Evolutionary conservation across 2,888 invertebrate genomes (phyloP).

Genomic region (Lordiphosa andalusiaca): DNA sequence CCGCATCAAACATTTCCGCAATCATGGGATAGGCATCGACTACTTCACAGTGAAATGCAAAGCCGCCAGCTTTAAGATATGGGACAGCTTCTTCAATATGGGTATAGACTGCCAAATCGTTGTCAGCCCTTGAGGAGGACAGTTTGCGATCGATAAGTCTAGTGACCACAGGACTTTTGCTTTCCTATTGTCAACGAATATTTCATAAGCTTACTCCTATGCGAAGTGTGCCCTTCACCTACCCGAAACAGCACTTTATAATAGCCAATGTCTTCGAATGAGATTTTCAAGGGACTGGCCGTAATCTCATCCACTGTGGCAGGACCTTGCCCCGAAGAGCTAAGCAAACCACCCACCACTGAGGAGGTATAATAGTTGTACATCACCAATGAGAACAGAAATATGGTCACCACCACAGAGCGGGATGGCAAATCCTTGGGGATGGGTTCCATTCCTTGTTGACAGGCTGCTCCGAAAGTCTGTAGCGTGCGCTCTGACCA

Average conservation of each 20-base stretch:
- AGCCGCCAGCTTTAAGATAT: conserved; percentile 79
- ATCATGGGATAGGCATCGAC: conserved; percentile 80
- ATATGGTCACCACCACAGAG: conserved; percentile 65
- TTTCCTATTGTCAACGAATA: conserved; percentile 55
- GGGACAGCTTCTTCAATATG: conserved; percentile 78
- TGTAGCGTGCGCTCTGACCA: conserved; percentile 53
- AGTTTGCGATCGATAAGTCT: conserved; percentile 69
- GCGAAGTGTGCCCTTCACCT: conserved; percentile 22
- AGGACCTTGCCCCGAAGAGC: conserved; percentile 75
- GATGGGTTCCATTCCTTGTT: conserved; percentile 76
- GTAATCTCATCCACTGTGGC: conserved; percentile 71
- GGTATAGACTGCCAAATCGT: conserved; percentile 67
- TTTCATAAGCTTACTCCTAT: background rate
- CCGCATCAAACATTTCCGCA: conserved; percentile 79
- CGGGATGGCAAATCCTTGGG: conserved; percentile 65
- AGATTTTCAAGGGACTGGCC: conserved; percentile 71
- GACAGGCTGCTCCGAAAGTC: conserved; percentile 74
- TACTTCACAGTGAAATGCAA: conserved; percentile 81
- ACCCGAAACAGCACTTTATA: conserved; percentile 77
- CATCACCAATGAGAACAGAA: conserved; percentile 74
- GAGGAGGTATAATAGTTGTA: conserved; percentile 80
- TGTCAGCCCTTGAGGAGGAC: conserved; percentile 45
- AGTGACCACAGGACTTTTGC: conserved; percentile 49
- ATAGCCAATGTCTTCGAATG: conserved; percentile 79
- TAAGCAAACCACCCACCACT: conserved; percentile 78